Conservation (phyloP, 1,140 invertebrate species). For the Daktulosphaira vitifoliae region DNA sequence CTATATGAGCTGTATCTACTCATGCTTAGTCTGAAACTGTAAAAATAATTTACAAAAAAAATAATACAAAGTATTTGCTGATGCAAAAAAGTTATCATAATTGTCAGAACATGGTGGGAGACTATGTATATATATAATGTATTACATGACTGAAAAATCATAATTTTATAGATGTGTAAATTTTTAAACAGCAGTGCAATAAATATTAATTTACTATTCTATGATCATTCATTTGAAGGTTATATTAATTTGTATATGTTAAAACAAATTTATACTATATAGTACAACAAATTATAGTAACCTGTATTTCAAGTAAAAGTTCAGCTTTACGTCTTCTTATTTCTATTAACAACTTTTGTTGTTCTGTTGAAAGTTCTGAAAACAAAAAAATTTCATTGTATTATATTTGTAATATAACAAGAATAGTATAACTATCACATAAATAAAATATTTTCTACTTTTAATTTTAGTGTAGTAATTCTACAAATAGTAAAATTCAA, state of each 20-base stretch:
- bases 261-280: not conserved
- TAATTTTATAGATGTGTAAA: too few species aligned
- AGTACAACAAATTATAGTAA: conserved; percentile 43
- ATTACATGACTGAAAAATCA: too few species aligned
- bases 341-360: conserved; percentile 80
- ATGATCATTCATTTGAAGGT: too few species aligned
- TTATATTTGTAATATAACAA: not conserved
- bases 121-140: too few species aligned
- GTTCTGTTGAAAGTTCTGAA: conserved; percentile 83
- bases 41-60: too few species aligned
- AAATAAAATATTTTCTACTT: not conserved
- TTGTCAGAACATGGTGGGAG: too few species aligned
- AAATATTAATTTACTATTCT: too few species aligned
- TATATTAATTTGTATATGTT: not conserved
- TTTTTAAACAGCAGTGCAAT: too few species aligned
- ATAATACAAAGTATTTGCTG: too few species aligned
- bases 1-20: too few species aligned
- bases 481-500: not conserved
- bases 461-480: not conserved
- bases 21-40: too few species aligned
- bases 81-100: too few species aligned
- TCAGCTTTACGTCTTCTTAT: conserved; percentile 83
- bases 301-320: conserved; percentile 85
- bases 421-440: not conserved
- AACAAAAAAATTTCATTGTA: conserved; percentile 39